Evolutionary conservation across 2,113 vertebrate species (phyloP), one percentile per base, ranked within the genome.

Genomic region (Tychaedon coryphoeus): DNA sequence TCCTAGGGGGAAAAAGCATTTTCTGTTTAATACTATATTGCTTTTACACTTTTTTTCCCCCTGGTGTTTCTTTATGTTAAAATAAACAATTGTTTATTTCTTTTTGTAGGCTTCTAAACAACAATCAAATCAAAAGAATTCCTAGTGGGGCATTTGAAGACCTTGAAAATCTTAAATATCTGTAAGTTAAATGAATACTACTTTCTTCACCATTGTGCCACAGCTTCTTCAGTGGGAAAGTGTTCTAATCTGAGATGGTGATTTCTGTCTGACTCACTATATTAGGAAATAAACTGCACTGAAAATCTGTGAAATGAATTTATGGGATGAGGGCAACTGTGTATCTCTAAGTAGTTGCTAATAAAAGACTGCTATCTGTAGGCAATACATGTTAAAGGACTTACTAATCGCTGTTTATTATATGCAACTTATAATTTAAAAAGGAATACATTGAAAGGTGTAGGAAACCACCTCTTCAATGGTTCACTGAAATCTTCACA

Each of bases 151-250:
- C 99, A 3, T 99, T 99, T 94, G 99, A 99, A 98, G 99, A 99
- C 96, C 96, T 99, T 97, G 99, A 99, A 98, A 99, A 99, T 96
- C 97, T 99, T 73, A 99, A 99, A 98, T 99, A 99, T 98, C 99
- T 99, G 99, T 99, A 97, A 99, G 99, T 99, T 62, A 72, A 88
- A 57, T 48, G 43, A 75, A 50, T 40, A 26, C 34, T 3, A 22
- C 14, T 78, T 92, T 90, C 79, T 94, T 12, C 14, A 60, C 85
- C n/a, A 77, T 24, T 82, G 17, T 72, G 19, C 56, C 64, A 66
- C 13, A 80, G 26, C 19, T 40, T 60, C 29, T 65, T 84, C 45
- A 53, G 3, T 42, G 16, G 26, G 9, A 51, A 86, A 64, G 4
- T 40, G 10, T 70, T 88, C 45, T 77, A 51, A 61, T 47, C 76